A percentile compares a stretch with the other conserved stretches of the same genome.
phyloP scores from a whole-genome alignment of 1,140 invertebrate species.

The Bombus waltoni region DNA sequence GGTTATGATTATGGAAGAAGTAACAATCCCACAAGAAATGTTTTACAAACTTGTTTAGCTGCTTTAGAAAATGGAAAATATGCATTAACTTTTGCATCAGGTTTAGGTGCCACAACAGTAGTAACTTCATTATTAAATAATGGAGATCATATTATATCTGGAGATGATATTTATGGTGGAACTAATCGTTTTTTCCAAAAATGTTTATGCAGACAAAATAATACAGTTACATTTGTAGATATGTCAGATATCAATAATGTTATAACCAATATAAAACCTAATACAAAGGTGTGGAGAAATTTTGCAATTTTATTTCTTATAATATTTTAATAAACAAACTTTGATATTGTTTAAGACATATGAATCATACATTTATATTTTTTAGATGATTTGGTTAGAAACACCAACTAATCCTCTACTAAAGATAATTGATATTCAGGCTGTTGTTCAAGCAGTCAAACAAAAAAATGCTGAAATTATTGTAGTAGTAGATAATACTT shows the following conservation, averaged over 20 bases:
- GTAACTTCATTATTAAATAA: conserved; percentile 89
- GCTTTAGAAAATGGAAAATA: conserved; percentile 95
- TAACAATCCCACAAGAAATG: conserved; percentile 96
- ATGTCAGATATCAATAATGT: conserved; percentile 88
- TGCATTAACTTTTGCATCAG: conserved; percentile 94
- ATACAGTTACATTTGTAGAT: conserved; percentile 93
- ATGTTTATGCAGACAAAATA: conserved; percentile 87
- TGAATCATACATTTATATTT: not conserved
- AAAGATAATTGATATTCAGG: conserved; percentile 95
- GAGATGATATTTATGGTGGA: conserved; percentile 98
- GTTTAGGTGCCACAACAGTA: conserved; percentile 92
- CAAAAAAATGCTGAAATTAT: conserved; percentile 87
- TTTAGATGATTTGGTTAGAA: conserved; percentile 97
- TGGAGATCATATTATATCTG: conserved; percentile 96
- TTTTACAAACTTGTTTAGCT: conserved; percentile 95
- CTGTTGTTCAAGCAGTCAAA: conserved; percentile 87
- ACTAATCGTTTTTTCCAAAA: conserved; percentile 88
- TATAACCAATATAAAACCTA: conserved; percentile 88
- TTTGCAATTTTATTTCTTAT: not conserved
- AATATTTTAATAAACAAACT: not conserved
- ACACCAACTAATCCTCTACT: conserved; percentile 98
- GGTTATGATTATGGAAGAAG: conserved; percentile 96
- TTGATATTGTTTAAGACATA: not conserved
- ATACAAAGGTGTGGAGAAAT: conserved; percentile 89
- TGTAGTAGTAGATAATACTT: conserved; percentile 98